Conservation (phyloP, 2,797 vertebrate species). For the Coluber constrictor region DNA sequence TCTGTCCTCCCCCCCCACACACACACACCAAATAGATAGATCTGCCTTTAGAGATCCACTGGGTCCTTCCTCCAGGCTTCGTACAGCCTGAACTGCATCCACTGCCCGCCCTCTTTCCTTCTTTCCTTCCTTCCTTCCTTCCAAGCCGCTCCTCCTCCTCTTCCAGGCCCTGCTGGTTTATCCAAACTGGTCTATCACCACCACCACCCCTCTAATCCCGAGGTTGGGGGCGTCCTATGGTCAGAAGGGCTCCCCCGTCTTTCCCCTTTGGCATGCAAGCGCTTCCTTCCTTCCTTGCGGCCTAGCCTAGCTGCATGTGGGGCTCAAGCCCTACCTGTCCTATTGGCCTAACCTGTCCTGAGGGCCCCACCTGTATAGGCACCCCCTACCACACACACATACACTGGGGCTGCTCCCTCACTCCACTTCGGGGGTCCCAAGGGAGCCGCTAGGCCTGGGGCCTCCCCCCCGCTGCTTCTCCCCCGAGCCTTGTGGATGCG, state of each 20-base stretch:
- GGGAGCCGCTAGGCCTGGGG: not conserved
- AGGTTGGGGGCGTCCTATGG: not conserved
- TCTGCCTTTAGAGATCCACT: not conserved
- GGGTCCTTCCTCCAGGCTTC: not conserved
- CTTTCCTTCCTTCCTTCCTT: too few relatives aligned
- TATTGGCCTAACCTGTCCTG: not conserved
- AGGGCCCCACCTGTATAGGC: not conserved
- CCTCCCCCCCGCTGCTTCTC: not conserved
- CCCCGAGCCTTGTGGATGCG: not conserved
- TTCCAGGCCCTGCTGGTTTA: not conserved
- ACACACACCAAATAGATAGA: not conserved
- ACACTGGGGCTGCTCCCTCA: not conserved
- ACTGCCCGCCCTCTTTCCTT: too few relatives aligned
- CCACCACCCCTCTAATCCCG: not conserved
- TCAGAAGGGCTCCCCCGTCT: not conserved
- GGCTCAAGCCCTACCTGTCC: not conserved
- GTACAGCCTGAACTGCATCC: not conserved
- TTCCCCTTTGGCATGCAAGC: constrained; percentile 5
- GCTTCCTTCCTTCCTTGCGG: not conserved
- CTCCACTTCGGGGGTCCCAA: not conserved
- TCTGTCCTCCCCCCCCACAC: not conserved
- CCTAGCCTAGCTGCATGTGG: not conserved
- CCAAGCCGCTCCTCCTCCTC: not conserved
- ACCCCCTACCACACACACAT: too few relatives aligned
- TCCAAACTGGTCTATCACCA: not conserved